Base-by-base conservation (phyloP, 1,140 invertebrate genomes). In the Trichonephila clavipes region DNA sequence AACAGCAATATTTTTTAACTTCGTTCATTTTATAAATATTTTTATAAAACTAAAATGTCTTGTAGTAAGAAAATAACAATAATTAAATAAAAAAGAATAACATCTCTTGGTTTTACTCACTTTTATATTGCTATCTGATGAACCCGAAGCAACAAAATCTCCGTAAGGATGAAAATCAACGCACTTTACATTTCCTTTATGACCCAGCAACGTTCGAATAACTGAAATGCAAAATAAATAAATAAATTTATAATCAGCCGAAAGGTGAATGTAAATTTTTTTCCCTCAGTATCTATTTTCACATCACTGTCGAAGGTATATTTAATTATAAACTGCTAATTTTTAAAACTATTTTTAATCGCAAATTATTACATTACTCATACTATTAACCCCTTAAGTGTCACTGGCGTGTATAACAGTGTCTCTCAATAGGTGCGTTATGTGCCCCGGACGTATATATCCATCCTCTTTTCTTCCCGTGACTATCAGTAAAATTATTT, bases 151-250 rank as follows among this genome's bases (percentile, higher is more conserved):
- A 34, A 99, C 96, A 95, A 99, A 98, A 95, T 99, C 98, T 18
- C 98, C 99, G 96, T 99, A 99, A 24, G 98, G 98, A 97, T 99
- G 98, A 96, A 99, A 99, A 96, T 99, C 98, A 95, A 99, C 97
- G 95, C 98, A 98, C 95, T 97, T 97, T 94, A 99, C 98, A 94
- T 97, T 97, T 92, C 97, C 97, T 96, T 98, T 98, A 96, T 99
- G 99, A 4, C 99, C 99, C 94, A 98, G 98, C 28, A 99, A 96
- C 66, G 98, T 99, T 94, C 98, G 97, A 82, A 98, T 97, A 88
- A 99, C 97, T 96, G 58, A 16, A 92, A 14, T 16, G 21, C 34
- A 81, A 61, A 83, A 44, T 59, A 72, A 59, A 72, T n/a, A 72
- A 28, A 21, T 62, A 34, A 61, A 3, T 40, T 2, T 40, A 40